Evolutionary conservation across 2,888 invertebrate genomes (phyloP), one percentile per base, ranked within the genome.

Genomic region (Ophion ellenae): DNA sequence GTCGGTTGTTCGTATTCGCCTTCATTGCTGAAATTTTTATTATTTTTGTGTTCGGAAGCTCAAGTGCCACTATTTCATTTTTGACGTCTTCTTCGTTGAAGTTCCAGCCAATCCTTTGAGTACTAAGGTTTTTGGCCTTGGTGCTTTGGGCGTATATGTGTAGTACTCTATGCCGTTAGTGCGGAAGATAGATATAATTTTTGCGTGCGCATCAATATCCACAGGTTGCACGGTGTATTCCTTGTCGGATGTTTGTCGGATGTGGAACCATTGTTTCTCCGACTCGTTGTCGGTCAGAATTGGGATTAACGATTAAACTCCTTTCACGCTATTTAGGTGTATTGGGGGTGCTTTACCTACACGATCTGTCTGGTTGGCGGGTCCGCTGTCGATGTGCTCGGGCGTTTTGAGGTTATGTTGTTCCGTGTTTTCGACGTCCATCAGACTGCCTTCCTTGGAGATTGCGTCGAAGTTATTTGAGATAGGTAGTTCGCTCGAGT

Each of bases 11-110:
- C 0, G 59, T 64, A 40, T 71, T 70, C 5, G 64, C 78, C n/a
- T 82, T 47, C n/a, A 84, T 78, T 79, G 83, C 84, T 0, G 67
- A 47, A 1, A 87, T 47, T 79, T 87, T 87, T 3, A 24, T 4
- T 7, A 89, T 80, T 6, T 76, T 24, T 0, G 81, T 81, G 20
- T 86, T 59, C 7, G 78, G 66, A 0, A 86, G 17, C 2, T 85
- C 71, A 0, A 70, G 67, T 0, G 4, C 32, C 28, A n/a, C 0
- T 1, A 88, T n/a, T 20, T 83, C 84, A 0, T 81, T 7, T n/a
- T n/a, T 7, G 0, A 89, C 57, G 5, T 89, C 85, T 20, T 75
- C 53, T 2, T 74, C 78, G 9, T 14, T 45, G n/a, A 83, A 84
- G 0, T 82, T 4, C 81, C 82, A 1, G 73, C 11, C 2, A 85